Evolutionary conservation across 2,888 invertebrate species (phyloP), one percentile per base, ranked within the genome.

Genomic region (Hyles lineata): DNA sequence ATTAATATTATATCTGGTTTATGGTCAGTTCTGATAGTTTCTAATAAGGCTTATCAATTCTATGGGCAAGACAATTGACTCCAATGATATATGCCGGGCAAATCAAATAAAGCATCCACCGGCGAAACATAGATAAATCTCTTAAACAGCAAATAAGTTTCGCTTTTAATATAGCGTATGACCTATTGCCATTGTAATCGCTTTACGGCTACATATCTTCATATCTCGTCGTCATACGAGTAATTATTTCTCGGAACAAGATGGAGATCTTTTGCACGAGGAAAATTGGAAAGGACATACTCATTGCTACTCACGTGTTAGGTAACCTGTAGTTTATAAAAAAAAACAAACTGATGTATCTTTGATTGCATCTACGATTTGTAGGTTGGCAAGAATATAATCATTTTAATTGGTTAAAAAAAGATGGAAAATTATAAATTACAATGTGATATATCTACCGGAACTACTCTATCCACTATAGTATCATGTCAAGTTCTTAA

Each of bases 181-280:
- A 67, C 67, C 67, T 67, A 50, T 50, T 43, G 23, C 43, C 50
- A 43, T 5, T 21, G 23, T 50, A 50, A 67, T 67, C 67, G 23
- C 23, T 19, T 19, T n/a, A n/a, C n/a, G n/a, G 67, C 50, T 50
- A 50, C 23, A 67, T 50, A 67, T 63, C 23, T 23, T 7, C n/a
- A n/a, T n/a, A n/a, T 17, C 23, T 7, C 67, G 67, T 67, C 67
- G 50, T 67, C 43, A 21, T 19, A 7, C 55, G 55, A 55, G 23
- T 50, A 67, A 50, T 67, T 67, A 67, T 50, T 67, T 67, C 67
- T 43, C 67, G 15, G 67, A 67, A 50, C n/a, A 17, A 67, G 60
- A 23, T 25, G 8, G 15, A 25, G 23, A 15, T 17, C 8, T 50
- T 11, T 50, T 21, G 23, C 61, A 62, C 61, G 23, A 35, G 35